These are phyloP conservation scores for Pollachius pollachius DNA, from an alignment of 2,113 vertebrate species.

Conservation along the genomic window DNA sequence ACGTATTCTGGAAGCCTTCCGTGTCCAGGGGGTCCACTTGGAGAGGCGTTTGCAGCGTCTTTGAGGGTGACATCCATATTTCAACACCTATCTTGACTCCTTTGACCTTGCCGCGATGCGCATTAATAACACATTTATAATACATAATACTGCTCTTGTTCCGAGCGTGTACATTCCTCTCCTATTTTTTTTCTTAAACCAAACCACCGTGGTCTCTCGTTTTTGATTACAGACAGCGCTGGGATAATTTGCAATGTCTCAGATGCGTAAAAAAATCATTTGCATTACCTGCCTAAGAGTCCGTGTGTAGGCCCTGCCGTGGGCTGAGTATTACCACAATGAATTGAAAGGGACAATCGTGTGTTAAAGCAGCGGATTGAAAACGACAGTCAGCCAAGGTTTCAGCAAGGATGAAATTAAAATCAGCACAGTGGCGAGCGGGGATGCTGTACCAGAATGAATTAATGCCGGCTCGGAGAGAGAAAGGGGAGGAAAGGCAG, in stretches of 20 bases:
- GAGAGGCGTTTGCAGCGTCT: slow-evolving; percentile 56
- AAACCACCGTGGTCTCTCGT: slow-evolving; percentile 44
- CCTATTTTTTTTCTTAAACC: slow-evolving; percentile 2
- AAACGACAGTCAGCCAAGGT: slow-evolving; percentile 69
- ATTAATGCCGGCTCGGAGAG: slow-evolving; percentile 47
- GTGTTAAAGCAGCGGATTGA: slow-evolving; percentile 72
- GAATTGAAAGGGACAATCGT: slow-evolving; percentile 73
- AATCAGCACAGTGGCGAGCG: slow-evolving; percentile 60
- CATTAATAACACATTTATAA: slow-evolving; percentile 79
- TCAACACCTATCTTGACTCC: slow-evolving; percentile 71
- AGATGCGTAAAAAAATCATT: slow-evolving; percentile 67
- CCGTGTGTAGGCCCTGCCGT: slow-evolving; percentile 43
- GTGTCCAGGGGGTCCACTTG: slow-evolving; percentile 66
- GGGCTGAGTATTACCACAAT: slow-evolving; percentile 57
- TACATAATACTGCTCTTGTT: slow-evolving; percentile 73
- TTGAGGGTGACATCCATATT: slow-evolving; percentile 68
- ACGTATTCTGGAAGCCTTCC: slow-evolving; percentile 53
- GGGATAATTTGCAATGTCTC: slow-evolving; percentile 68
- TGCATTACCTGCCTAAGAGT: slow-evolving; percentile 60
- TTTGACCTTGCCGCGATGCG: slow-evolving; percentile 66
- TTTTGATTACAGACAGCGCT: slow-evolving; percentile 73
- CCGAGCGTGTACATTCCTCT: slow-evolving; percentile 55
- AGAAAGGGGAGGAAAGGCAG: slow-evolving; percentile 60
- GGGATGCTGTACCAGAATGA: slow-evolving; percentile 68
- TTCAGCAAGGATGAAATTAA: slow-evolving; percentile 74